A percentile compares a stretch with the other conserved stretches of the same genome.
Evolutionary conservation across 2,113 vertebrate species (phyloP).

Genomic region (Phrynocephalus versicolor): DNA sequence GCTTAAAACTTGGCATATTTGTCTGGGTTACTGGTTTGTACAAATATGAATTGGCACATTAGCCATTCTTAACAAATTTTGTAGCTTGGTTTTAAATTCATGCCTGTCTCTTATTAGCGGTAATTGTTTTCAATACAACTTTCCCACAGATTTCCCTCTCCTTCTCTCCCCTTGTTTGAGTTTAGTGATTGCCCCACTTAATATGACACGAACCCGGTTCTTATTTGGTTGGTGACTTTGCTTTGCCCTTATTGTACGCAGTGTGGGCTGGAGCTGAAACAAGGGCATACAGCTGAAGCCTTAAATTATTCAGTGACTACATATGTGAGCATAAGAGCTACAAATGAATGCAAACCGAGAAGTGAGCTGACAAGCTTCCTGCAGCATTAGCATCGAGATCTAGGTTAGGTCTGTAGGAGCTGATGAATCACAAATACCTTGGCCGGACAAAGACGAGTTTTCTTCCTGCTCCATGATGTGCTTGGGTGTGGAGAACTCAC

Average conservation of each 20-base stretch:
- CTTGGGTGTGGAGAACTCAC: not conserved
- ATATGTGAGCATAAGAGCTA: constrained; percentile 9
- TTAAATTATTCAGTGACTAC: constrained; percentile 51
- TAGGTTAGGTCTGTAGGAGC: not conserved
- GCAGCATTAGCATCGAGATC: not conserved
- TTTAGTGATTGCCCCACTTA: not conserved
- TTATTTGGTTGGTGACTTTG: not conserved
- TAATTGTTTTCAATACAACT: not conserved
- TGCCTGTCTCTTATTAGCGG: too few species aligned
- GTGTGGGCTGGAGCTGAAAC: not conserved
- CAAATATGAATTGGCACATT: too few species aligned
- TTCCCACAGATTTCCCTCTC: not conserved
- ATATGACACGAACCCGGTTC: not conserved
- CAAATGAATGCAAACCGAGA: constrained; percentile 35
- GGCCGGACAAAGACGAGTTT: not conserved
- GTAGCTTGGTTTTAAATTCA: too few species aligned
- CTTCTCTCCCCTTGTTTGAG: fast-evolving
- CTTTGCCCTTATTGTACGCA: not conserved
- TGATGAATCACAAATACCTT: not conserved
- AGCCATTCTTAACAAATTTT: too few species aligned
- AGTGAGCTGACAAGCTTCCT: not conserved
- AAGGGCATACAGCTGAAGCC: constrained; percentile 27
- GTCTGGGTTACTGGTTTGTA: too few species aligned
- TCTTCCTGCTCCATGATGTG: not conserved
- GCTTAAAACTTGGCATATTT: too few species aligned